Conservation (phyloP, 2,888 invertebrate genomes). For the Cyrtodaria siliqua region DNA sequence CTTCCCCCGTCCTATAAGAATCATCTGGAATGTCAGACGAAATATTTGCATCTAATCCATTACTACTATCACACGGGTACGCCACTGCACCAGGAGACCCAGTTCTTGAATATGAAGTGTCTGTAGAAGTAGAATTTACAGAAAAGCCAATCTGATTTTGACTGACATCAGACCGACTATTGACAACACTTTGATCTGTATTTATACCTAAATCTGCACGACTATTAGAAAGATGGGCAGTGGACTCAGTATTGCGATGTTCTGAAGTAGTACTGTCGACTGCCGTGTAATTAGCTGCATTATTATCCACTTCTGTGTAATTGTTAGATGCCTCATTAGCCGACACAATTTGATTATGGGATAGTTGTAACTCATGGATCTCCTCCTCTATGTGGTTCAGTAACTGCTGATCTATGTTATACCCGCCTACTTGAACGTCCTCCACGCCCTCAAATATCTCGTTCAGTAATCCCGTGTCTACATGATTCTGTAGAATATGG, state of each 20-base stretch:
- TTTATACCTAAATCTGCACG: too few species aligned
- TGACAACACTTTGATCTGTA: too few species aligned
- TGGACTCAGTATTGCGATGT: neutral
- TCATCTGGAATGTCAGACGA: neutral
- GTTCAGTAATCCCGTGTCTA: slow-evolving; percentile 50
- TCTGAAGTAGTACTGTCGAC: neutral
- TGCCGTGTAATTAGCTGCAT: neutral
- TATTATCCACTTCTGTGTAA: neutral
- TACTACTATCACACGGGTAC: too few species aligned
- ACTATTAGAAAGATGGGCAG: too few species aligned
- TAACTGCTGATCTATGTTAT: slow-evolving; percentile 55
- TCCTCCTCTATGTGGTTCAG: slow-evolving; percentile 57
- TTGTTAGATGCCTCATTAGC: neutral
- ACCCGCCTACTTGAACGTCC: slow-evolving; percentile 44
- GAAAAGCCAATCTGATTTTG: too few species aligned
- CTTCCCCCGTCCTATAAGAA: neutral
- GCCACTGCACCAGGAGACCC: too few species aligned
- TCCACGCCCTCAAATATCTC: slow-evolving; percentile 59
- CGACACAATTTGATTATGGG: slow-evolving; percentile 29
- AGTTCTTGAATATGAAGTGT: too few species aligned
- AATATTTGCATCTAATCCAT: too few species aligned
- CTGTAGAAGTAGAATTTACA: too few species aligned
- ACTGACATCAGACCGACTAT: too few species aligned
- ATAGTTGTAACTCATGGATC: slow-evolving; percentile 41
- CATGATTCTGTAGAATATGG: slow-evolving; percentile 50